Evolutionary conservation across 1,140 invertebrate species (phyloP).

Genomic region (Cotesia chilonis): DNA sequence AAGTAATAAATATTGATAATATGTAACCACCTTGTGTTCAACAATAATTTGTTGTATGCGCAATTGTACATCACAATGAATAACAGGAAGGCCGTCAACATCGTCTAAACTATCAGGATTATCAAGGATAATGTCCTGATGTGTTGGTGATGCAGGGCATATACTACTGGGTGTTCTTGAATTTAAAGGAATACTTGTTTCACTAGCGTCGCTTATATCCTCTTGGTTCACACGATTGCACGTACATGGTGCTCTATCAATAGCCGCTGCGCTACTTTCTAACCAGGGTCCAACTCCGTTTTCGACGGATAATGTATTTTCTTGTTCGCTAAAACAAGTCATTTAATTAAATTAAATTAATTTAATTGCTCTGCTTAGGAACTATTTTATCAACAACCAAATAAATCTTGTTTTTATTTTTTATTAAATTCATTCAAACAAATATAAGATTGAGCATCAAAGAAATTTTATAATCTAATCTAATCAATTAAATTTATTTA

Average conservation of each 20-base stretch:
- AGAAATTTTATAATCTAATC: no score
- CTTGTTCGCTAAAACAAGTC: no score
- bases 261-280: conserved; percentile 41
- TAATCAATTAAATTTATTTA: neutral
- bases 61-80: conserved; percentile 80
- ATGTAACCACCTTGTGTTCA: conserved; percentile 74
- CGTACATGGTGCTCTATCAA: conserved; percentile 42
- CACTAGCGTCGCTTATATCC: conserved; percentile 56
- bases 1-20: conserved; percentile 16
- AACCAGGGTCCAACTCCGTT: conserved; percentile 48
- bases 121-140: conserved; percentile 56
- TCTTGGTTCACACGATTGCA: conserved; percentile 54
- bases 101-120: conserved; percentile 67
- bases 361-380: no score
- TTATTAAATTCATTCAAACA: no score
- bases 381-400: no score
- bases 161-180: conserved; percentile 62
- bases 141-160: conserved; percentile 60
- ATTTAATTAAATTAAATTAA: no score
- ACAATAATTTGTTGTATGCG: conserved; percentile 81
- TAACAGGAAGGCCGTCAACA: conserved; percentile 82
- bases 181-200: conserved; percentile 55
- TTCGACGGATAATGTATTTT: neutral
- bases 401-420: no score
- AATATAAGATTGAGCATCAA: no score